Evolutionary conservation across 2,113 vertebrate species (phyloP), one percentile per base, ranked within the genome.

Genomic region (Natator depressus): DNA sequence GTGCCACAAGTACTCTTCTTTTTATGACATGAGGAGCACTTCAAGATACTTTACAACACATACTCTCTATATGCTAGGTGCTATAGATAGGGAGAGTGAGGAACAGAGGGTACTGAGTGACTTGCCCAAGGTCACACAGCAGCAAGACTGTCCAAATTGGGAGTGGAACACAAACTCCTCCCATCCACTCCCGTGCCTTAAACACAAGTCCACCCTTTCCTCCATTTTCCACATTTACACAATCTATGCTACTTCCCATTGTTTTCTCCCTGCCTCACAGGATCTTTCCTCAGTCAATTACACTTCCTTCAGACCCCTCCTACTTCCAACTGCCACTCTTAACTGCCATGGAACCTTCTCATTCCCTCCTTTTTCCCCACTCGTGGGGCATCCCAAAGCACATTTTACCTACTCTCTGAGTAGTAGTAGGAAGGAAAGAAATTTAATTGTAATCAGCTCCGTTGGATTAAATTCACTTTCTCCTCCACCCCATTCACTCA

Each of bases 251-350:
- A 80, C 81, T 86, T 38, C 4, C 13, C 51, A 50, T 24, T 8
- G 9, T 85, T 72, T 88, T 82, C 2, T 2, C n/a, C 76, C n/a
- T 80, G 80, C 76, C 88, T 47, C 78, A 76, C 80, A 75, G 85
- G 35, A 80, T n/a, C 93, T 29, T 13, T 25, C 35, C 51, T 35
- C 53, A 62, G 14, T 31, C 0, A 0, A 38, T 69, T 55, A 53
- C 2, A 1, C 3, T 50, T 38, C 85, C 47, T 42, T 53, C 22
- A 50, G 47, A 72, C n/a, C 53, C 81, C 38, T 27, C 65, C 49
- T 19, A 13, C 88, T 87, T 65, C 57, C 82, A 29, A 9, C 79
- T 82, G 5, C 47, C 55, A 82, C 46, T 72, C n/a, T 72, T 42
- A 80, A 2, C 1, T 9, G 55, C 62, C 69, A 25, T 2, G 3